Evolutionary conservation across 2,888 invertebrate species (phyloP), one percentile per base, ranked within the genome.

Genomic region (Venusia cambrica): DNA sequence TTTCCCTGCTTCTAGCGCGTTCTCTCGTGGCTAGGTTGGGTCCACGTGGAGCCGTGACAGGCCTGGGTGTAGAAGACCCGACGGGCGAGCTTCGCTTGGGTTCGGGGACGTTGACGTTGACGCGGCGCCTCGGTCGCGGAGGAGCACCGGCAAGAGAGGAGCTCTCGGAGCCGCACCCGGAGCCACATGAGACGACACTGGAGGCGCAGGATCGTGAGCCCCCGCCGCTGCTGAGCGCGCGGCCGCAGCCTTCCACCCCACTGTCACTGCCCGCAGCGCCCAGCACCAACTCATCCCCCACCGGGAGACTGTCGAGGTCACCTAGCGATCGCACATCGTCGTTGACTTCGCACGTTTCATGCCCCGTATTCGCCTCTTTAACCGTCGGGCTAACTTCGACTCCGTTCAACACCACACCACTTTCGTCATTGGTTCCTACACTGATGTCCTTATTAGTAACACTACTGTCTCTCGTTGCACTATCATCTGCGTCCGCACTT

Each of bases 161-260:
- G 66, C 93, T 94, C 61, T 94, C 94, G 51, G 94, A 94, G 25
- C 94, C 94, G 59, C 92, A 92, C 3, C 93, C 93, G 1, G 93
- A 94, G 48, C 92, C 93, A 63, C 92, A 93, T 42, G 94, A 94
- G 9, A 93, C 92, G 40, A 94, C 89, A 46, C 94, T 94, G 18
- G 94, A 94, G 48, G 93, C 93, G 62, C 93, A 93, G 7, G 94
- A 94, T 2, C 91, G 87, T 22, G 91, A 91, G 26, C 92, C 90
- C 4, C 91, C 89, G 2, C 89, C 89, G 54, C 92, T 92, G 58
- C 92, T 92, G 18, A 91, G 89, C 34, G 92, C 93, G 8, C 92
- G 92, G 0, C 92, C 91, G 26, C 88, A 88, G 25, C 93, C 92
- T 60, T 94, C 94, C 6, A 94, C 92, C 2, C 94, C 95, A 58